Conservation (phyloP, 2,113 vertebrate species). For the Ceyx margarethae region DNA sequence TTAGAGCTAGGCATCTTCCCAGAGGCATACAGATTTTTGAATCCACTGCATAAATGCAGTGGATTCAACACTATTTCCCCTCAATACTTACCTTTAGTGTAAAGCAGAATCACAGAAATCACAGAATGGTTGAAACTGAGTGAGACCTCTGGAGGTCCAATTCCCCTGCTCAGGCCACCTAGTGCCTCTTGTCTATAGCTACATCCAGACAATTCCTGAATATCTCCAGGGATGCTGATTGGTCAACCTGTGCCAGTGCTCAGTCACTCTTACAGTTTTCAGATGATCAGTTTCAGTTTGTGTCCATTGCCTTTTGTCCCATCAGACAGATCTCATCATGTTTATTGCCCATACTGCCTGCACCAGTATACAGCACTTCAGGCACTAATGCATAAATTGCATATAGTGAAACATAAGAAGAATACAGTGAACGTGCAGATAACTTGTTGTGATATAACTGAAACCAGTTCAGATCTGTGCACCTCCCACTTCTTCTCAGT, state of each 20-base stretch:
- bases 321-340: accelerated
- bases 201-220: neutral
- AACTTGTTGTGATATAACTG: neutral
- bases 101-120: neutral
- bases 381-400: neutral
- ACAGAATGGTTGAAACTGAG: neutral
- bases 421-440: neutral
- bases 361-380: neutral
- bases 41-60: neutral
- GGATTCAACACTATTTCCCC: neutral
- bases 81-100: neutral
- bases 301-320: neutral
- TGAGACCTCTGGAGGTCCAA: neutral
- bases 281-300: neutral
- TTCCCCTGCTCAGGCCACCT: neutral
- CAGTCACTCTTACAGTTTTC: neutral
- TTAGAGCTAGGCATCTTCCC: neutral
- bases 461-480: neutral
- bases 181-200: neutral
- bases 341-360: neutral
- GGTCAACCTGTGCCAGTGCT: neutral
- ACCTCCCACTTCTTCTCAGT: neutral
- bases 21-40: neutral
- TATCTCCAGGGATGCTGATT: neutral
- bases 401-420: neutral